Evolutionary conservation across 23 tunicate species (phyloP).

Genomic region (Ciona savignyi): DNA sequence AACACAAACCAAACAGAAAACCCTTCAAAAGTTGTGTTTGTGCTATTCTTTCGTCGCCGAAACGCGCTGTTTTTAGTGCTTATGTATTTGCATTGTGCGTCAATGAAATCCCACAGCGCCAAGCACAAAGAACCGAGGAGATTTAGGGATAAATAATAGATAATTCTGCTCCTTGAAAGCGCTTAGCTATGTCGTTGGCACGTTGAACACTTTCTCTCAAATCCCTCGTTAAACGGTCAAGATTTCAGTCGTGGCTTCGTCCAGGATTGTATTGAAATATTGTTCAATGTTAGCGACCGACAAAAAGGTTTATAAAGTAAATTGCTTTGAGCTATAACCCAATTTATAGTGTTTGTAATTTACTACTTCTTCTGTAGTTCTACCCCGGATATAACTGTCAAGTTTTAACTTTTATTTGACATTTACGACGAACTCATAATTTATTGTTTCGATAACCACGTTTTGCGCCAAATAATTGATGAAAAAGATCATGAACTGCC

Average conservation of each 20-base stretch:
- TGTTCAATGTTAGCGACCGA: background rate
- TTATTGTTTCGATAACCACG: no score
- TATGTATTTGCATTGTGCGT: background rate
- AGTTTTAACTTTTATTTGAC: background rate
- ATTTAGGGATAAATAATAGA: background rate
- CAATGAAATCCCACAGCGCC: background rate
- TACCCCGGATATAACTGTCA: background rate
- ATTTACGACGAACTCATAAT: background rate
- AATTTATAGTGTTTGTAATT: background rate
- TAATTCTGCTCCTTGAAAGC: background rate
- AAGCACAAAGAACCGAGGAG: background rate
- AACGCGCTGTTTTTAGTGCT: background rate
- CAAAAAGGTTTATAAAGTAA: background rate
- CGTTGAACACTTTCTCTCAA: background rate
- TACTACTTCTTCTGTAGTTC: background rate
- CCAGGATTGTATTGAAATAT: background rate
- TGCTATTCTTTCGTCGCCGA: background rate
- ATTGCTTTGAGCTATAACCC: background rate
- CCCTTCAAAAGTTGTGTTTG: background rate
- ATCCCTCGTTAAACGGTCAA: background rate
- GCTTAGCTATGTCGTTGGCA: conserved; percentile 1
- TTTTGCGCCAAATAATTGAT: no score
- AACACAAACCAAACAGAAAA: background rate
- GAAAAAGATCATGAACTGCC: no score
- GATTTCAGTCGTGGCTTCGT: background rate